Conservation (phyloP, 1,140 invertebrate species). For the Bombus superbus region DNA sequence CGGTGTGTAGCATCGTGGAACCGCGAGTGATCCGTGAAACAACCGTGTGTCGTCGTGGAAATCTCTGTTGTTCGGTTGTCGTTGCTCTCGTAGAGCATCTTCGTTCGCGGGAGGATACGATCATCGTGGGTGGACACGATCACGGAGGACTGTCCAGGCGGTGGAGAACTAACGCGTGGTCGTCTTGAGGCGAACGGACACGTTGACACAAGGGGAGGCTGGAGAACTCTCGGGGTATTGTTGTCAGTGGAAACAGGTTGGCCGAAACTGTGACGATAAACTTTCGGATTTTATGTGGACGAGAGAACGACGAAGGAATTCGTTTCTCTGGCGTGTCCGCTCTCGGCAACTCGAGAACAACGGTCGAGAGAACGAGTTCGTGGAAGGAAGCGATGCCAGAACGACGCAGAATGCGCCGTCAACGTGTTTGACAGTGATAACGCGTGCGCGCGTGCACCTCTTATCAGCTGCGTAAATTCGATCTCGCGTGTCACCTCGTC, state of each 20-base stretch:
- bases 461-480: slow-evolving; percentile 55
- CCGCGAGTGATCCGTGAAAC: slow-evolving; percentile 39
- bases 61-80: background rate
- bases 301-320: slow-evolving; percentile 43
- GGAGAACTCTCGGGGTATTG: background rate
- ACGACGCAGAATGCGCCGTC: slow-evolving; percentile 42
- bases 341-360: slow-evolving; percentile 15
- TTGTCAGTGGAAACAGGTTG: slow-evolving; percentile 50
- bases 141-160: too few relatives aligned
- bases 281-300: slow-evolving; percentile 44
- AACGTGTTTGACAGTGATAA: slow-evolving; percentile 60
- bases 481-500: slow-evolving; percentile 47
- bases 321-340: slow-evolving; percentile 10
- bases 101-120: background rate
- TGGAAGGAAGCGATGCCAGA: slow-evolving; percentile 42
- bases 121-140: slow-evolving; percentile 26
- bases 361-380: slow-evolving; percentile 37
- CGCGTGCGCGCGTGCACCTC: slow-evolving; percentile 45
- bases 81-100: background rate
- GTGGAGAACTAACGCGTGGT: background rate
- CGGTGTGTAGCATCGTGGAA: background rate
- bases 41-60: background rate
- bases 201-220: background rate
- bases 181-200: background rate
- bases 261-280: slow-evolving; percentile 32